These are phyloP conservation scores for Triplophysa dalaica DNA, from an alignment of 2,113 vertebrate species.

Conservation along the genomic window DNA sequence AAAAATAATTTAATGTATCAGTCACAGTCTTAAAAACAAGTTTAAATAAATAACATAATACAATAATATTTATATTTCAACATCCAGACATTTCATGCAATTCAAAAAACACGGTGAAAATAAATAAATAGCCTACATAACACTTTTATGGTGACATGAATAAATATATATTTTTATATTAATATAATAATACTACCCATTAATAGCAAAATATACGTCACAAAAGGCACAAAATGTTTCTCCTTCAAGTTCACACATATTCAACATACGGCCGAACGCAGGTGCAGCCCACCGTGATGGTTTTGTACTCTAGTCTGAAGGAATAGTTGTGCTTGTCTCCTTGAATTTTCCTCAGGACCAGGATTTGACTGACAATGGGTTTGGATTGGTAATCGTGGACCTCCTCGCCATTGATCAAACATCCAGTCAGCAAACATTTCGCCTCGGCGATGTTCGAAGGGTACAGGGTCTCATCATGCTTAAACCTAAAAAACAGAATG, in stretches of 20 bases:
- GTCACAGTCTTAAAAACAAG: neutral
- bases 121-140: constrained; percentile 27
- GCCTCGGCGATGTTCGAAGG: constrained; percentile 73
- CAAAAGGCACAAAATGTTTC: neutral
- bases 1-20: constrained; percentile 10
- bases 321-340: constrained; percentile 50
- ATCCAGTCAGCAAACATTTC: constrained; percentile 74
- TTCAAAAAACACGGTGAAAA: constrained; percentile 1
- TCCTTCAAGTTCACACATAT: constrained; percentile 7
- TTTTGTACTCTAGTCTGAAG: constrained; percentile 79
- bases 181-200: constrained; percentile 51
- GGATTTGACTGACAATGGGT: constrained; percentile 82
- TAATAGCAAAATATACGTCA: neutral
- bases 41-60: constrained; percentile 6
- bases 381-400: constrained; percentile 75
- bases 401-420: constrained; percentile 68
- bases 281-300: constrained; percentile 85
- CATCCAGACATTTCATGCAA: neutral
- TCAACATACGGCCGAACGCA: constrained; percentile 68
- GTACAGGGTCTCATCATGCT: constrained; percentile 33
- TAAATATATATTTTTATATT: neutral
- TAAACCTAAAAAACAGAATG: constrained; percentile 40
- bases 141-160: neutral
- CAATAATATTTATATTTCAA: neutral
- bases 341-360: constrained; percentile 76